phyloP scores from a whole-genome alignment of 2,888 invertebrate genomes.

The Hypselothyrea guttata region DNA sequence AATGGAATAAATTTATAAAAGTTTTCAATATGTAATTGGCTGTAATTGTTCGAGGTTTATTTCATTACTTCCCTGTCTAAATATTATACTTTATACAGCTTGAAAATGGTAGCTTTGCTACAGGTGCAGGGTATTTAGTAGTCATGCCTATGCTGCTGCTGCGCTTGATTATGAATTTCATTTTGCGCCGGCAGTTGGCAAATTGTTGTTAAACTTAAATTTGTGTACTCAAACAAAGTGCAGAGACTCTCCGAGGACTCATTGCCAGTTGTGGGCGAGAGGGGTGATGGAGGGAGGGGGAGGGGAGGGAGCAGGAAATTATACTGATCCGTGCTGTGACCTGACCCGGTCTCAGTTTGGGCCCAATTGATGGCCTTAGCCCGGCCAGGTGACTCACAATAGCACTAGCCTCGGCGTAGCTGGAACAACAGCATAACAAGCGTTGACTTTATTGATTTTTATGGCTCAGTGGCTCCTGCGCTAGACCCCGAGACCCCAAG shows the following conservation, averaged over 20 bases:
- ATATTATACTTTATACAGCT: too few species aligned
- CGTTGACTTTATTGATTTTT: constrained; percentile 71
- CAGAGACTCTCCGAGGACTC: constrained; percentile 18
- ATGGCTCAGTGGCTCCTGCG: constrained; percentile 62
- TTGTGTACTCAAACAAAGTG: constrained; percentile 19
- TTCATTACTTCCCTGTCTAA: too few species aligned
- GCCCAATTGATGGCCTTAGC: constrained; percentile 42
- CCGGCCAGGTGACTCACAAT: constrained; percentile 49
- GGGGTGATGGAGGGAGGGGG: neutral
- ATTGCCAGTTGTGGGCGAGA: neutral
- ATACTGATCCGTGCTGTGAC: too few species aligned
- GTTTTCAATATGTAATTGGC: too few species aligned
- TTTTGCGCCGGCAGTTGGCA: constrained; percentile 21
- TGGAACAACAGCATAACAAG: constrained; percentile 12
- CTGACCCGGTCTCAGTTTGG: too few species aligned
- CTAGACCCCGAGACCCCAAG: neutral
- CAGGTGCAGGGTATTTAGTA: constrained; percentile 9
- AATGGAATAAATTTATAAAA: too few species aligned
- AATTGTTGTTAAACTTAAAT: constrained; percentile 28
- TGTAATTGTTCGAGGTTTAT: too few species aligned
- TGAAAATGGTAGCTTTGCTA: too few species aligned
- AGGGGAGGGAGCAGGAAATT: too few species aligned
- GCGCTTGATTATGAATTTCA: constrained; percentile 14
- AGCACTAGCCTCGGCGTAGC: constrained; percentile 15
- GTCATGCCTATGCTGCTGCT: neutral